Evolutionary conservation across 2,113 vertebrate species (phyloP).

Genomic region (Atractosteus spatula): DNA sequence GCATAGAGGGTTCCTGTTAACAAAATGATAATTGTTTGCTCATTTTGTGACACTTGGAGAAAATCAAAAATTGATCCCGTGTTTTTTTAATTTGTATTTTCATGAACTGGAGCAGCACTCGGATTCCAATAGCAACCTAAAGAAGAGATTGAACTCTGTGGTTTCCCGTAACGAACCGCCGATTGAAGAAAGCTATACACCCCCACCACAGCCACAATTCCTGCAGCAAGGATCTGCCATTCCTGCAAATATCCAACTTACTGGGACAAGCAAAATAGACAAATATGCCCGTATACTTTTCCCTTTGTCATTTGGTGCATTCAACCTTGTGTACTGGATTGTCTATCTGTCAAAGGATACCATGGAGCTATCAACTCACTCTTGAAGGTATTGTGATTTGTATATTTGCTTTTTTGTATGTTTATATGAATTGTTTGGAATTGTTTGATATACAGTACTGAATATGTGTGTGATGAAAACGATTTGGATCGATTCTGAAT

Average conservation of each 20-base stretch:
- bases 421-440: too few relatives aligned
- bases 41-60: too few relatives aligned
- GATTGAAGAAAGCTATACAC: slow-evolving; percentile 58
- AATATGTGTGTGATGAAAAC: background rate
- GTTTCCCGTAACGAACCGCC: slow-evolving; percentile 62
- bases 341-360: slow-evolving; percentile 96
- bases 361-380: slow-evolving; percentile 80
- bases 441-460: background rate
- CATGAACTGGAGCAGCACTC: slow-evolving; percentile 38
- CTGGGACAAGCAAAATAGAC: slow-evolving; percentile 91
- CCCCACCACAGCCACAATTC: slow-evolving; percentile 57
- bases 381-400: slow-evolving; percentile 1
- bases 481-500: too few relatives aligned
- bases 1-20: too few relatives aligned
- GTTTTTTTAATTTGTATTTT: too few relatives aligned
- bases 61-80: too few relatives aligned
- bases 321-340: slow-evolving; percentile 95
- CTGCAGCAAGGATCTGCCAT: slow-evolving; percentile 59
- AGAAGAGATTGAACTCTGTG: slow-evolving; percentile 82
- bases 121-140: slow-evolving; percentile 78
- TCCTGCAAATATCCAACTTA: slow-evolving; percentile 55
- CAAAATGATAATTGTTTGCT: background rate
- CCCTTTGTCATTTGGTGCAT: slow-evolving; percentile 89
- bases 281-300: slow-evolving; percentile 94
- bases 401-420: background rate